These are phyloP conservation scores for Stenodema calcarata DNA, from an alignment of 2,888 invertebrate genomes.

Conservation along the genomic window DNA sequence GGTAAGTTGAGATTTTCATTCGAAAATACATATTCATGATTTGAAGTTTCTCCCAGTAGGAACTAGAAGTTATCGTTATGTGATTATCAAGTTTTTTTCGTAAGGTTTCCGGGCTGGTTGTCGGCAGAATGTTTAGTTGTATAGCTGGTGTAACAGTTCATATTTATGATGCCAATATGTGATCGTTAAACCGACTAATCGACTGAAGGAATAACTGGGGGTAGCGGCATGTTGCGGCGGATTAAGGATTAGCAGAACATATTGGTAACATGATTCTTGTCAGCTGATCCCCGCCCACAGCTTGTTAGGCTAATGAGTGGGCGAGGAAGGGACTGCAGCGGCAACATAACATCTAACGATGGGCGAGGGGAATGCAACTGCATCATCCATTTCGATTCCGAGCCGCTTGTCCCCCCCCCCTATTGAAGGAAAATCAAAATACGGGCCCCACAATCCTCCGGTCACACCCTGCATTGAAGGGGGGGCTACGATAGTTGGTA, in stretches of 20 bases:
- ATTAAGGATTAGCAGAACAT: constrained; percentile 17
- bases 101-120: no score
- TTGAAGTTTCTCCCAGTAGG: no score
- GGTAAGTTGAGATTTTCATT: no score
- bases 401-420: neutral
- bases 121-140: no score
- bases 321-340: neutral
- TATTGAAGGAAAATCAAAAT: constrained; percentile 2
- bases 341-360: neutral
- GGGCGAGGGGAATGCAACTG: neutral
- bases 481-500: neutral
- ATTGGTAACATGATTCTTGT: constrained; percentile 31
- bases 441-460: neutral
- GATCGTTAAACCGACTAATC: constrained; percentile 2
- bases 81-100: no score
- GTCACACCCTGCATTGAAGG: neutral
- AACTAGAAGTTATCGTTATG: no score
- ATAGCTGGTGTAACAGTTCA: neutral
- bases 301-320: neutral
- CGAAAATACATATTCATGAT: no score
- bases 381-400: neutral
- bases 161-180: constrained; percentile 2
- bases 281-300: neutral
- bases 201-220: neutral
- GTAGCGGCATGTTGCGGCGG: constrained; percentile 1